Conservation (phyloP, 1,140 invertebrate genomes). For the Mercenaria mercenaria region DNA sequence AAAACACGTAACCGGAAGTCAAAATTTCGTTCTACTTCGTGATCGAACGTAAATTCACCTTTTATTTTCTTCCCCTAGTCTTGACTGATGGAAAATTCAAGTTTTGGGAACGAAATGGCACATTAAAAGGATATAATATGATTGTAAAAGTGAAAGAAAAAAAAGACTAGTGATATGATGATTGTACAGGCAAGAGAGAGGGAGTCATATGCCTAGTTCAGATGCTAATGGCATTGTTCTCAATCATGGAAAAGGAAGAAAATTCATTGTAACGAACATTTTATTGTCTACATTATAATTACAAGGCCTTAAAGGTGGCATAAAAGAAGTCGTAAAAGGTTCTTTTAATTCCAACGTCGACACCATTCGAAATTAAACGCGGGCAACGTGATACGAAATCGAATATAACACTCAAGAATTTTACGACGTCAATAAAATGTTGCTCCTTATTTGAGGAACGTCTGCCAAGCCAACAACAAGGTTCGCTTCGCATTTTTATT, state of each 20-base stretch:
- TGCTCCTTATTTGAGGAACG: constrained; percentile 63
- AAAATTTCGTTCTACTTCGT: constrained; percentile 30
- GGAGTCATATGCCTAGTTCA: constrained; percentile 20
- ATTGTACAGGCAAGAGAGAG: neutral
- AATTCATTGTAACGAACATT: constrained; percentile 63
- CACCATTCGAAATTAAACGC: constrained; percentile 67
- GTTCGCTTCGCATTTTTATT: constrained; percentile 53
- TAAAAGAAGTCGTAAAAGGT: constrained; percentile 59
- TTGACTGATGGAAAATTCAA: constrained; percentile 55
- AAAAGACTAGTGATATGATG: constrained; percentile 2
- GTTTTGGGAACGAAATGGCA: constrained; percentile 37
- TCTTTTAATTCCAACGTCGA: constrained; percentile 66
- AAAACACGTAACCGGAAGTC: neutral
- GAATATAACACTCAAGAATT: constrained; percentile 66
- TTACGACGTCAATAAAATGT: constrained; percentile 67
- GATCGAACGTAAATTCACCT: constrained; percentile 41
- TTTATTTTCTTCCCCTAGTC: constrained; percentile 44
- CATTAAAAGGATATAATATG: constrained; percentile 62
- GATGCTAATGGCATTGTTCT: constrained; percentile 58
- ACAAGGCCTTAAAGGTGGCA: constrained; percentile 65
- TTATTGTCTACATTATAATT: constrained; percentile 69
- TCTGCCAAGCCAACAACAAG: constrained; percentile 42
- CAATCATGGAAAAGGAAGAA: constrained; percentile 47
- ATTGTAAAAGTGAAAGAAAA: constrained; percentile 62
- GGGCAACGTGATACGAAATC: constrained; percentile 63